These are phyloP conservation scores for Aphelenchoides fujianensis DNA, from an alignment of 1,140 invertebrate species.

Conservation along the genomic window DNA sequence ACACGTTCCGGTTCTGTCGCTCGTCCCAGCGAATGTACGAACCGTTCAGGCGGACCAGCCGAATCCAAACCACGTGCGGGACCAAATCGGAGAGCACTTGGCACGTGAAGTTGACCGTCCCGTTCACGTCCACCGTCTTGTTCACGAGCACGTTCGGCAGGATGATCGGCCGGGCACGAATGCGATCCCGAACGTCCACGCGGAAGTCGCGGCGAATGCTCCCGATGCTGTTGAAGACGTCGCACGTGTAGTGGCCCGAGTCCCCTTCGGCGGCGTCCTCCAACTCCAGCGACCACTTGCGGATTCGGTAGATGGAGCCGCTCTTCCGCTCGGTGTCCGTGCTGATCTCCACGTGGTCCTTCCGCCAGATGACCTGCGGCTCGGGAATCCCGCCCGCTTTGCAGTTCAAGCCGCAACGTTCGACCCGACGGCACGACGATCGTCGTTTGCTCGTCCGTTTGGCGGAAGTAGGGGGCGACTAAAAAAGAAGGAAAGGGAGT, in stretches of 20 bases:
- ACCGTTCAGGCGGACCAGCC: conserved; percentile 38
- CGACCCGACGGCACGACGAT: conserved; percentile 53
- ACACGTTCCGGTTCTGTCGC: conserved; percentile 35
- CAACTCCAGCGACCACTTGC: conserved; percentile 57
- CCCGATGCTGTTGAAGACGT: conserved; percentile 54
- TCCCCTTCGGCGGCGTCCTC: conserved; percentile 55
- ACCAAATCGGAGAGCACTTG: conserved; percentile 58
- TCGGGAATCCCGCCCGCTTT: conserved; percentile 52
- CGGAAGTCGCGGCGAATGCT: conserved; percentile 45
- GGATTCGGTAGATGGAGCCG: conserved; percentile 49
- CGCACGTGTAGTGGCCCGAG: conserved; percentile 43
- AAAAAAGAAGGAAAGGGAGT: conserved; percentile 7
- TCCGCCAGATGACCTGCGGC: conserved; percentile 55
- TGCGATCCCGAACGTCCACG: conserved; percentile 51
- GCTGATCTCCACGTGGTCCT: conserved; percentile 45
- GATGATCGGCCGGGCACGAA: conserved; percentile 53
- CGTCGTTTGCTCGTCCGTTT: conserved; percentile 40
- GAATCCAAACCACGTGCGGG: conserved; percentile 60
- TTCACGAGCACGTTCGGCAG: conserved; percentile 58
- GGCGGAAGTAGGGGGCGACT: conserved; percentile 54
- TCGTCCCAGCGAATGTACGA: conserved; percentile 49
- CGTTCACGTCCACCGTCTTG: conserved; percentile 57
- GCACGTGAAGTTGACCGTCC: conserved; percentile 57
- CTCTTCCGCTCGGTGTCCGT: conserved; percentile 39
- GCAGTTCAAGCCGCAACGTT: conserved; percentile 50